phyloP scores from a whole-genome alignment of 2,888 invertebrate species.

The Oligia fasciuncula region DNA sequence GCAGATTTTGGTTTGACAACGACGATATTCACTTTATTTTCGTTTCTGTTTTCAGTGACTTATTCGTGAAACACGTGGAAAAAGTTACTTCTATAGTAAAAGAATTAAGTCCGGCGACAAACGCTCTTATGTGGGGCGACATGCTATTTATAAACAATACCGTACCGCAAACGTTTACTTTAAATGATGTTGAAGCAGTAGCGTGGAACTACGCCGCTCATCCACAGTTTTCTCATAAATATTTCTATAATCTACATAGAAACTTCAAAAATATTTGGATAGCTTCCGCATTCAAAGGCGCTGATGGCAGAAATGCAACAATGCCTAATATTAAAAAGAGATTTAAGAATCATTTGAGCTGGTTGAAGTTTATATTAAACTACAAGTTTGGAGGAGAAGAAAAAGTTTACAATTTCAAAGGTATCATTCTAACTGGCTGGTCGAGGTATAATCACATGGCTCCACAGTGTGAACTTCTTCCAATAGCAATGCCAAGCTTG shows the following conservation, averaged over 20 bases:
- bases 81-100: constrained; percentile 87
- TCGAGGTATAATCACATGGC: constrained; percentile 92
- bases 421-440: constrained; percentile 93
- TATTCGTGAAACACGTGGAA: constrained; percentile 92
- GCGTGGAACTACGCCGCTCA: constrained; percentile 92
- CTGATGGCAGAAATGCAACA: constrained; percentile 88
- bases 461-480: constrained; percentile 91
- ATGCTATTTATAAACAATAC: constrained; percentile 91
- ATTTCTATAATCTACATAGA: constrained; percentile 74
- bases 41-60: constrained; percentile 78
- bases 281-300: constrained; percentile 96
- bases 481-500: constrained; percentile 91
- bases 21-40: background rate
- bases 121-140: constrained; percentile 95
- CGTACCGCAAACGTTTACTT: constrained; percentile 82
- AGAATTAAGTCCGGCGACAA: constrained; percentile 86
- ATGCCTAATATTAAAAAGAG: constrained; percentile 91
- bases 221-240: constrained; percentile 74
- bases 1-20: no score
- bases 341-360: constrained; percentile 92
- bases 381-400: constrained; percentile 83
- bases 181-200: constrained; percentile 90
- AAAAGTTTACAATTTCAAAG: constrained; percentile 85
- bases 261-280: constrained; percentile 93
- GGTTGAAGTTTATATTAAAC: constrained; percentile 91